These are phyloP conservation scores for Euura lappo DNA, from an alignment of 1,140 invertebrate genomes.

Conservation along the genomic window DNA sequence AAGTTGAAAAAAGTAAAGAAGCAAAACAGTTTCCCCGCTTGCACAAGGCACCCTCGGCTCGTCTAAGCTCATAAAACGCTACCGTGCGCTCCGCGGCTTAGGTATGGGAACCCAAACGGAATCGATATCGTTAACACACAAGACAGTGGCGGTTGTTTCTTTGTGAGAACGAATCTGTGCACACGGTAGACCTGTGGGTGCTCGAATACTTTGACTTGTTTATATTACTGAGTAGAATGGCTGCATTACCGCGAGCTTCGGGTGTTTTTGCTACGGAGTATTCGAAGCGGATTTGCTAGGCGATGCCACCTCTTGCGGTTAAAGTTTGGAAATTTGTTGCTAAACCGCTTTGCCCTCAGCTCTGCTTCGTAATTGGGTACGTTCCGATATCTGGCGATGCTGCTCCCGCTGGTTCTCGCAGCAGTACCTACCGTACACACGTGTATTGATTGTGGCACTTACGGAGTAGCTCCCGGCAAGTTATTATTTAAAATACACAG, in stretches of 20 bases:
- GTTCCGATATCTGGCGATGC: background rate
- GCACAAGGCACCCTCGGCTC: background rate
- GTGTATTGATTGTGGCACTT: background rate
- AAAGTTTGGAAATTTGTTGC: background rate
- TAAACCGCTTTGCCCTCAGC: background rate
- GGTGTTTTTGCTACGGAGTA: background rate
- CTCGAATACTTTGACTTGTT: too few species aligned
- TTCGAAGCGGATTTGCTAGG: background rate
- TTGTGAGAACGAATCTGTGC: too few species aligned
- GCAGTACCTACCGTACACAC: background rate
- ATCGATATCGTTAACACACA: background rate
- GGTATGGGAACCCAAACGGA: background rate
- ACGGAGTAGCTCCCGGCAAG: background rate
- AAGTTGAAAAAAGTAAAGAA: background rate
- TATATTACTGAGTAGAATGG: too few species aligned
- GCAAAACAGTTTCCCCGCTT: background rate
- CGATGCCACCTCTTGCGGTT: background rate
- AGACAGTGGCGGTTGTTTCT: background rate
- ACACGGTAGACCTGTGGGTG: too few species aligned
- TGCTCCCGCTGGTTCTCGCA: background rate
- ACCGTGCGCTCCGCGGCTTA: background rate
- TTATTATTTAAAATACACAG: constrained; percentile 5
- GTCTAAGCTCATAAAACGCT: background rate
- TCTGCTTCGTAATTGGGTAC: background rate
- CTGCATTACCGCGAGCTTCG: background rate